Evolutionary conservation across 2,113 vertebrate genomes (phyloP), one percentile per base, ranked within the genome.

Genomic region (Dicentrarchus labrax): DNA sequence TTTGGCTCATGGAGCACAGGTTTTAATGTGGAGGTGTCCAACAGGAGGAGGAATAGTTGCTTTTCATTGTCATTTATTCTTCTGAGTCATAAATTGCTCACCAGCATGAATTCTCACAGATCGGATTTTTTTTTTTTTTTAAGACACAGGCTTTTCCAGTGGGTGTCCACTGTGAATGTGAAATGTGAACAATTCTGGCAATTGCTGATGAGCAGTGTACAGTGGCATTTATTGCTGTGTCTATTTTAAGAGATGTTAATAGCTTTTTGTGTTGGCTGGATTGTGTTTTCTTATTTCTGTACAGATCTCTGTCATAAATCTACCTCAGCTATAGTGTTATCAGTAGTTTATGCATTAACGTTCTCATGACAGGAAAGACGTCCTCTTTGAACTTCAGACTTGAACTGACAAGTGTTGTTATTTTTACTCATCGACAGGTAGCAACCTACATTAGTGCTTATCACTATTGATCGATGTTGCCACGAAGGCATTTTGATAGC

Each of bases 331-430:
- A 0, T 1, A 2, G 8, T 45, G 24, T 70, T 71, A 75, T 83
- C 57, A 70, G 71, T n/a, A 38, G 60, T 68, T 84, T 60, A 56
- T 48, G 19, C 41, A 65, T 78, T 53, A 79, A 84, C 56, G 21
- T 19, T 65, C 69, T 66, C 19, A 21, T 47, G 62, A 4, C n/a
- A 72, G 38, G 10, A 76, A 54, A 72, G 4, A 76, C 8, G 2
- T 62, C 60, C 5, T 8, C 60, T 62, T 8, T 87, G 80, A 87
- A 89, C 84, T 73, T 80, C 51, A 84, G 73, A 83, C 87, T 53
- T 74, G 38, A 5, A 11, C 62, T 53, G 16, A 17, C 24, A 43
- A 6, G 19, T 45, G 43, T 48, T 74, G 62, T 50, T 80, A 6
- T 78, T 81, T 66, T 65, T 36, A n/a, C 48, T 64, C 38, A 2